Evolutionary conservation across 2,797 vertebrate species (phyloP).

Genomic region (Schizopygopsis malacanthus): DNA sequence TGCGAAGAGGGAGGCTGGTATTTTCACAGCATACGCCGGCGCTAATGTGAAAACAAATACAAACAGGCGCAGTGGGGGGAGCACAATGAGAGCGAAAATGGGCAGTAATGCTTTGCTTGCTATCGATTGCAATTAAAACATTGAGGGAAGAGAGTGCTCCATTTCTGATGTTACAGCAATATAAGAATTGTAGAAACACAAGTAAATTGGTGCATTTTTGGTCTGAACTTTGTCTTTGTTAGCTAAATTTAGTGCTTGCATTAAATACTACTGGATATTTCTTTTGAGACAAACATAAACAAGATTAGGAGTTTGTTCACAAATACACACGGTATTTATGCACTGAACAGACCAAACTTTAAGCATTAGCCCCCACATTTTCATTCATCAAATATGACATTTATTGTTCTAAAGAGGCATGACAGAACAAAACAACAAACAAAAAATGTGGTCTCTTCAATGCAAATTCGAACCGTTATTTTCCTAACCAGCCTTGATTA

Average conservation of each 20-base stretch:
- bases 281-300: not conserved
- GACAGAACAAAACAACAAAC: not conserved
- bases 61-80: constrained; percentile 43
- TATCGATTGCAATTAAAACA: constrained; percentile 10
- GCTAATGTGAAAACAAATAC: constrained; percentile 52
- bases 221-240: not conserved
- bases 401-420: not conserved
- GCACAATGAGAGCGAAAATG: constrained; percentile 9
- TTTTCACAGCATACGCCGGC: constrained; percentile 40
- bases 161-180: not conserved
- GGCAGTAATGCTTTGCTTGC: constrained; percentile 20
- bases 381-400: not conserved
- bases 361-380: not conserved
- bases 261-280: not conserved
- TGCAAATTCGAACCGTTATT: not conserved
- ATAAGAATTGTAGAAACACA: not conserved
- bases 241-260: not conserved
- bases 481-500: not conserved
- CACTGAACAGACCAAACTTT: not conserved
- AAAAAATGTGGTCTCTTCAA: not conserved
- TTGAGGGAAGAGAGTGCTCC: not conserved
- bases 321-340: not conserved
- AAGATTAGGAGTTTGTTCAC: not conserved
- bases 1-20: constrained; percentile 47
- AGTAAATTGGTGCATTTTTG: not conserved